Evolutionary conservation across 2,113 vertebrate species (phyloP), one percentile per base, ranked within the genome.

Genomic region (Calyptomena viridis): DNA sequence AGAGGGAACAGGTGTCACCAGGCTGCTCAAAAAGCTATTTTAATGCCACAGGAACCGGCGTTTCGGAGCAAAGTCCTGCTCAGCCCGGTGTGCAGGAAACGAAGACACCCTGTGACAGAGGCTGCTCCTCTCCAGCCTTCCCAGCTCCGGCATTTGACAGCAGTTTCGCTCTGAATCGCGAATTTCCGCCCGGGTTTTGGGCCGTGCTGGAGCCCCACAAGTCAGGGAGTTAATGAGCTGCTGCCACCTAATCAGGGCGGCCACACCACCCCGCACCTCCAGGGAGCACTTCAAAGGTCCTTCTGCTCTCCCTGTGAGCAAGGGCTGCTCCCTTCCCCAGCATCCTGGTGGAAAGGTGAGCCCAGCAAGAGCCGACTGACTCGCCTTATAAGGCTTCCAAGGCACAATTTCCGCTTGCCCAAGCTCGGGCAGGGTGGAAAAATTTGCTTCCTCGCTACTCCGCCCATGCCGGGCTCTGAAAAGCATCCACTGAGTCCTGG

Each of bases 371-470:
- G 68, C 49, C 0, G 5, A 1, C 68, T 60, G 21, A 24, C 47
- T 59, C 14, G 47, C 95, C 94, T 91, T 64, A 85, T 79, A 27
- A 22, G 94, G 92, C 96, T 94, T 19, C 95, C 94, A 69, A 79
- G 52, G 69, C 90, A 49, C 88, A 25, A 46, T 69, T 96, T 92
- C 92, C 15, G 40, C 96, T 95, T 93, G 95, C 95, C 95, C 94
- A 83, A 96, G 92, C 92, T 87, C 85, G 11, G 78, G 95, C 94
- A 83, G 92, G 93, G 85, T 85, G 93, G 95, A 96, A 96, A 96
- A 89, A 85, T 87, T 72, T 49, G 87, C 69, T 88, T 93, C 90
- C 90, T 89, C 1, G 11, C 84, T 72, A 33, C 96, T 64, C 90
- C 94, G 16, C 94, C 93, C 94, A 73, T 44, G 52, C 53, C 0